phyloP scores from a whole-genome alignment of 2,113 vertebrate genomes.

The Hippocampus abdominalis region DNA sequence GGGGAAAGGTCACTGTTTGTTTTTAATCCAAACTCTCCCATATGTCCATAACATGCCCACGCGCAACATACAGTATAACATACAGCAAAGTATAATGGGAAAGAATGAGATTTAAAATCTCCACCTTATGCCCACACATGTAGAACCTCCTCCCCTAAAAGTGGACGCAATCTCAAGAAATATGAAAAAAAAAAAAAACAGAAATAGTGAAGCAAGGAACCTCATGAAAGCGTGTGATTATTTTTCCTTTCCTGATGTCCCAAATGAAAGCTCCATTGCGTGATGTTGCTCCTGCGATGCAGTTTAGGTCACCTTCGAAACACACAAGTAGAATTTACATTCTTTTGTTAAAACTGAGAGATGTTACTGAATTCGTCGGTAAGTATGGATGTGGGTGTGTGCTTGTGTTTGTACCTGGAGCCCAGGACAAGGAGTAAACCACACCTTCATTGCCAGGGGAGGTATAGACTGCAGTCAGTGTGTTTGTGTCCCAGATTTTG shows the following conservation, averaged over 20 bases:
- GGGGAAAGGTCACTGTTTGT: not conserved
- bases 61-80: not conserved
- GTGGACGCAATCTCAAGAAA: not conserved
- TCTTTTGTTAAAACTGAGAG: not conserved
- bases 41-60: not conserved
- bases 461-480: constrained; percentile 86
- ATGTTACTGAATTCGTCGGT: not conserved
- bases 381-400: not conserved
- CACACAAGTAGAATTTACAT: constrained; percentile 9
- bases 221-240: constrained; percentile 92
- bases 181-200: not conserved
- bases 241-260: constrained; percentile 91
- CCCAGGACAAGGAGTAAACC: constrained; percentile 97
- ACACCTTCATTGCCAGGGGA: constrained; percentile 97
- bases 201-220: constrained; percentile 55
- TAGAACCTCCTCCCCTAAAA: not conserved
- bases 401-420: constrained; percentile 80
- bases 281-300: constrained; percentile 92
- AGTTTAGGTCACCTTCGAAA: constrained; percentile 86
- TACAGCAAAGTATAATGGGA: not conserved
- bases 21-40: not conserved
- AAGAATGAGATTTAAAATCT: not conserved
- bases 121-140: not conserved
- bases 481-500: constrained; percentile 98
- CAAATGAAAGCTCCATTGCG: constrained; percentile 94